These are phyloP conservation scores for Dromiciops gliroides DNA, from an alignment of 2,113 vertebrate genomes.

Conservation along the genomic window DNA sequence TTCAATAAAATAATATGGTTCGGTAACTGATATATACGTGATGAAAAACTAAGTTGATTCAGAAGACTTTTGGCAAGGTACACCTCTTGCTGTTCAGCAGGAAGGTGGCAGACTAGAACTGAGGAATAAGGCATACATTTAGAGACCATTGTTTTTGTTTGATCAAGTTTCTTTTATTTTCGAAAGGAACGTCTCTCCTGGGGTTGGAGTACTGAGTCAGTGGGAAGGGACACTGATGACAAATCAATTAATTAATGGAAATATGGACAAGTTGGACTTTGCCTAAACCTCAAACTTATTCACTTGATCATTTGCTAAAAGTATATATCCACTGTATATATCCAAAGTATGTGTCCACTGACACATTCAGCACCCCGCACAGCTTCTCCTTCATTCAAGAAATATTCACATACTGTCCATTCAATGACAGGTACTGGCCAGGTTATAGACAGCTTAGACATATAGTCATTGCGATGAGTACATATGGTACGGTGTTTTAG, in stretches of 20 bases:
- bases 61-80: not conserved
- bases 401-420: not conserved
- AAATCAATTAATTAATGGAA: not conserved
- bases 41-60: not conserved
- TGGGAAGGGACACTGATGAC: not conserved
- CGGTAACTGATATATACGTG: not conserved
- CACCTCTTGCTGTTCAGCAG: not conserved
- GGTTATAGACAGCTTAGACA: not conserved
- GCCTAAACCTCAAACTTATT: not conserved
- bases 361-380: not conserved
- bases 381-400: not conserved
- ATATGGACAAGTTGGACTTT: not conserved
- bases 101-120: not conserved
- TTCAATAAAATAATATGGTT: not conserved
- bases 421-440: not conserved
- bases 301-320: not conserved
- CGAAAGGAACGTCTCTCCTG: not conserved
- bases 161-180: not conserved
- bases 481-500: not conserved
- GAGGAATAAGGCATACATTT: not conserved
- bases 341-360: no score
- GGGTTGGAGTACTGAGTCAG: not conserved
- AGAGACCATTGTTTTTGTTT: not conserved
- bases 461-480: not conserved
- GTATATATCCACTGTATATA: no score